Evolutionary conservation across 2,113 vertebrate species (phyloP).

Genomic region (Aspidoscelis tigris): DNA sequence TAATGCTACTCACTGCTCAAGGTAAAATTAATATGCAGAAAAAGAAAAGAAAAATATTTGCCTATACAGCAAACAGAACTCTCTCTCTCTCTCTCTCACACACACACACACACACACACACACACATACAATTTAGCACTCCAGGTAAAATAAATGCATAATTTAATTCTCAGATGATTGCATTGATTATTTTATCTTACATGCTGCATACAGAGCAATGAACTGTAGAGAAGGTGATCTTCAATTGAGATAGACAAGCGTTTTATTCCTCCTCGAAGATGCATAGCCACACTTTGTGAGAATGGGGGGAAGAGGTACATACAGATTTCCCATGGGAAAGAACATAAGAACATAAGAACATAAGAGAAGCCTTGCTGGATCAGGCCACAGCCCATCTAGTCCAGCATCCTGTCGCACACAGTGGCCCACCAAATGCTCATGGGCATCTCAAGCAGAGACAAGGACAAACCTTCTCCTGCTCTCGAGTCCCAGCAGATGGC

Average conservation of each 20-base stretch:
- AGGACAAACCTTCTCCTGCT: no score
- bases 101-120: conserved; percentile 42
- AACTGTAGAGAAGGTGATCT: conserved; percentile 57
- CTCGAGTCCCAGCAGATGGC: no score
- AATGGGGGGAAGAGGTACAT: conserved; percentile 63
- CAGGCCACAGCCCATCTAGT: no score
- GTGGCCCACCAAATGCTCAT: no score
- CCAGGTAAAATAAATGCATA: conserved; percentile 61
- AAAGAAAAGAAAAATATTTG: conserved; percentile 45
- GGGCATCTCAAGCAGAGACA: no score
- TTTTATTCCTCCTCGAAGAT: conserved; percentile 73
- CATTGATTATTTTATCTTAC: conserved; percentile 75
- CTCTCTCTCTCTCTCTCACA: conserved; percentile 29
- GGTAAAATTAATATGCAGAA: conserved; percentile 45
- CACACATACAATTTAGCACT: conserved; percentile 27
- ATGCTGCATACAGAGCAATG: conserved; percentile 55
- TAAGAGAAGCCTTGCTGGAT: no score
- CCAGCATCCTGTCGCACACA: no score
- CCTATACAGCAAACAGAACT: conserved; percentile 38
- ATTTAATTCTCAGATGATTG: conserved; percentile 69
- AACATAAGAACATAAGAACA: no score
- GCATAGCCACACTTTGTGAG: conserved; percentile 50
- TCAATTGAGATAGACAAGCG: conserved; percentile 69
- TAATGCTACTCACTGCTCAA: conserved; percentile 35
- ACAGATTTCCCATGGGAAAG: conserved; percentile 56